phyloP scores from a whole-genome alignment of 2,797 vertebrate species.

The Oreochromis mossambicus region DNA sequence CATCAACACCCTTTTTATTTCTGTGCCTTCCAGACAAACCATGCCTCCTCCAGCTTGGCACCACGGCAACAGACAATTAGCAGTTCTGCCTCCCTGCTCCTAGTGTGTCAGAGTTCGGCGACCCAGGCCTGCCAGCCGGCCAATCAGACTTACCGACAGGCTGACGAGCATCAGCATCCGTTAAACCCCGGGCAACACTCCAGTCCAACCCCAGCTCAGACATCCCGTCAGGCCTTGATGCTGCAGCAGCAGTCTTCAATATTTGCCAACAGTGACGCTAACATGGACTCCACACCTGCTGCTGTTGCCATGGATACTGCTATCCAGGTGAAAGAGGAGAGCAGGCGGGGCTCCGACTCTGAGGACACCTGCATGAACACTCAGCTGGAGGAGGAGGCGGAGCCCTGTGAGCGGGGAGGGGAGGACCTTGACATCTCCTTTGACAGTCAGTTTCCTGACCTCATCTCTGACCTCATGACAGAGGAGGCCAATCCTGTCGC shows the following conservation, averaged over 20 bases:
- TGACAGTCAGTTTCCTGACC: conserved; percentile 84
- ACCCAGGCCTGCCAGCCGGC: background rate
- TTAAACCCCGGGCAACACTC: background rate
- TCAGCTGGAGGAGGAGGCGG: conserved; percentile 27
- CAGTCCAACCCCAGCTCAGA: background rate
- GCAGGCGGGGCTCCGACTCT: background rate
- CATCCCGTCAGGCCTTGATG: background rate
- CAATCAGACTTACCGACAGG: conserved; percentile 6
- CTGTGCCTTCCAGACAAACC: conserved; percentile 13
- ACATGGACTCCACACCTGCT: rapidly evolving
- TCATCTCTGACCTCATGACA: conserved; percentile 83
- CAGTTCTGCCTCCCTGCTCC: background rate
- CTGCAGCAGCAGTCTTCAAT: background rate
- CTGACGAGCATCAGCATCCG: background rate
- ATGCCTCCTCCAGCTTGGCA: background rate
- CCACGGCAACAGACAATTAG: conserved; percentile 26
- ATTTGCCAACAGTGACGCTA: background rate
- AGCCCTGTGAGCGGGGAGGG: conserved; percentile 27
- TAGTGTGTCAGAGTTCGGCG: conserved; percentile 23
- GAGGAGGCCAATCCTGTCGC: conserved; percentile 47
- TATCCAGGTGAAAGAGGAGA: conserved; percentile 64
- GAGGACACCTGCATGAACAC: conserved; percentile 74
- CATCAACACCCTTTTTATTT: background rate
- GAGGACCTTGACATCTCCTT: conserved; percentile 79
- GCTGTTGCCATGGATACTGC: conserved; percentile 3